Base-by-base conservation (phyloP, 2,113 vertebrate genomes). In the Dendropsophus ebraccatus region DNA sequence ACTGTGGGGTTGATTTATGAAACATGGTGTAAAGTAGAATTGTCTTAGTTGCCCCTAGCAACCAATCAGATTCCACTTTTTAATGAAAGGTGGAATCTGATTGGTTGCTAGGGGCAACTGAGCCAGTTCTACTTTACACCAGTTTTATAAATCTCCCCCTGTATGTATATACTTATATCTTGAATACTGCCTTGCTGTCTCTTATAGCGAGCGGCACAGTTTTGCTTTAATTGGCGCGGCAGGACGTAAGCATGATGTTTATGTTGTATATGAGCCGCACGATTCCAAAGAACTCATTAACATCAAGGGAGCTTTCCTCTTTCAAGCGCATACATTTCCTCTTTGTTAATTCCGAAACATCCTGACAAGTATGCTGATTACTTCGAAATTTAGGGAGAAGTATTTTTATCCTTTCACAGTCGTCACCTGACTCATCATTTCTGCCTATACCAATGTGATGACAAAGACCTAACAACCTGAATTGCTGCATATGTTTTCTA, bases 271-370 rank as follows among this genome's bases (percentile, higher is more conserved):
- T 45, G 77, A 62, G 77, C 12, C 23, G 77, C 4, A 28, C 54
- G 45, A 69, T 47, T 67, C 60, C 30, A 49, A 49, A 41, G 25
- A 82, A 23, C 80, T 67, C 80, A 82, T 82, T 67, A 82, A 49
- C 80, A 82, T 82, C 60, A 82, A 50, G 60, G 60, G 62, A 82
- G 62, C 80, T 50, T 80, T 62, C 77, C 56, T 62, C 21, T 60
- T 62, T 80, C 23, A 58, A 23, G 16, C 16, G 32, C 30, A 25
- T 74, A 10, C 50, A 73, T 73, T 58, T 73, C 50, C 52, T 75
- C 41, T 70, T 73, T 74, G 82, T 49, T 84, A 84, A 84, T 84
- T 62, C 54, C 30, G 37, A 62, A 76, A 84, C 72, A 76, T 62
- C 32, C 82, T 84, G 82, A 76, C 70, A 84, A 62, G 54, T 76